Evolutionary conservation across 2,888 invertebrate species (phyloP), one percentile per base, ranked within the genome.

Genomic region (Rhodophaea formosa): DNA sequence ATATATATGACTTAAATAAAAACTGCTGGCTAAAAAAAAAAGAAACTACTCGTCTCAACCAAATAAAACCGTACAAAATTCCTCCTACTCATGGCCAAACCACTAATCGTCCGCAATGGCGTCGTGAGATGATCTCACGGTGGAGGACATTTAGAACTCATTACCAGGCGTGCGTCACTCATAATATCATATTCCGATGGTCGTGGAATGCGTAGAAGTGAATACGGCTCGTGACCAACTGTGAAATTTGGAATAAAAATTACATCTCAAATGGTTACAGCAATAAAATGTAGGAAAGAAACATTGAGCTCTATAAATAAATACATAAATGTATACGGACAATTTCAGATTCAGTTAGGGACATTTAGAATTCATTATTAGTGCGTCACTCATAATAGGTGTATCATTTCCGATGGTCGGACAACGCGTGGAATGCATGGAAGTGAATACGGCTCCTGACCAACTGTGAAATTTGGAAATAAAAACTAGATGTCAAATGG

Each of bases 361-460:
- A 59, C 67, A 64, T 67, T 70, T 62, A 66, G 63, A 66, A 64
- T 59, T 67, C 69, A 67, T 69, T 68, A 69, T 47, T n/a, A n/a
- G n/a, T 30, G 15, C 47, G 47, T 47, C 47, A 29, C 46, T 23
- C 12, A 30, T 17, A 30, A 49, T 32, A 49, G n/a, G n/a, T n/a
- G n/a, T n/a, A n/a, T 32, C 49, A 49, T 14, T 15, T 32, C 46
- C 3, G 46, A 23, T 3, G 23, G 5, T 2, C 23, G 23, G 5
- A 23, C 3, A 23, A 23, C 23, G 23, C 5, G 23, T 23, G 23
- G 23, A 23, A 23, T 23, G 23, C 23, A 5, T 23, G 23, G 23
- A 23, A 23, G 23, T 23, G 23, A 23, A 23, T 23, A 23, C 23
- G 23, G 23, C 5, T 23, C 23, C 3, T 23, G 23, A 23, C 23